Evolutionary conservation across 1,140 invertebrate genomes (phyloP).

Genomic region (Mylabris phalerata): DNA sequence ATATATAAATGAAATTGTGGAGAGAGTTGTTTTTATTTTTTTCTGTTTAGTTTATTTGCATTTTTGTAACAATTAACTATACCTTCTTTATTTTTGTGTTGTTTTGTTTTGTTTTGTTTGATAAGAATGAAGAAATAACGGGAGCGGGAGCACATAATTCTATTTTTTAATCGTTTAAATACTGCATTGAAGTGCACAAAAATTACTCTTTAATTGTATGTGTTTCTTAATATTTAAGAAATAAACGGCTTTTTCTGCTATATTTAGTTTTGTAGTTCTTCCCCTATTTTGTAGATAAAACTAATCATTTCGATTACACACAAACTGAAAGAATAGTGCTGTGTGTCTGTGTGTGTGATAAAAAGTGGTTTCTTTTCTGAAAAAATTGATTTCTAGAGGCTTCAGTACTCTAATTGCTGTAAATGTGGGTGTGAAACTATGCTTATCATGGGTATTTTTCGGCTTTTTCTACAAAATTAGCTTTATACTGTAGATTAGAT

Average conservation of each 20-base stretch:
- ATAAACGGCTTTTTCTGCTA: constrained; percentile 35
- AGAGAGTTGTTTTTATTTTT: too few relatives aligned
- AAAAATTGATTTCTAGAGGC: too few relatives aligned
- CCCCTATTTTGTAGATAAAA: constrained; percentile 6
- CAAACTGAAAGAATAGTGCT: not conserved
- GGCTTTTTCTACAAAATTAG: constrained; percentile 8
- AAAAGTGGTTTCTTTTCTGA: not conserved
- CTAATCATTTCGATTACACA: not conserved
- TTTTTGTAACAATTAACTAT: too few relatives aligned
- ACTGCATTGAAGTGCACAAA: constrained; percentile 29
- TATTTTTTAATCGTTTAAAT: constrained; percentile 22
- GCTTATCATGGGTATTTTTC: constrained; percentile 1
- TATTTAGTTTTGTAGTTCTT: constrained; percentile 19
- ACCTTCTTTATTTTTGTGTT: too few relatives aligned
- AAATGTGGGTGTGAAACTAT: not conserved
- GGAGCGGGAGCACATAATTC: constrained; percentile 31
- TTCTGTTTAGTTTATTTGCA: too few relatives aligned
- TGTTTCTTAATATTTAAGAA: constrained; percentile 34
- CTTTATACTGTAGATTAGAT: constrained; percentile 7
- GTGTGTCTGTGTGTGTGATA: not conserved
- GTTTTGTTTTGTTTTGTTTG: constrained; percentile 15
- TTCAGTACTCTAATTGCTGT: too few relatives aligned
- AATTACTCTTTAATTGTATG: constrained; percentile 30
- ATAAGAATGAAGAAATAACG: constrained; percentile 12
- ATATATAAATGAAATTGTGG: too few relatives aligned